phyloP scores from a whole-genome alignment of 2,113 vertebrate genomes.

The Campylomormyrus numenius region DNA sequence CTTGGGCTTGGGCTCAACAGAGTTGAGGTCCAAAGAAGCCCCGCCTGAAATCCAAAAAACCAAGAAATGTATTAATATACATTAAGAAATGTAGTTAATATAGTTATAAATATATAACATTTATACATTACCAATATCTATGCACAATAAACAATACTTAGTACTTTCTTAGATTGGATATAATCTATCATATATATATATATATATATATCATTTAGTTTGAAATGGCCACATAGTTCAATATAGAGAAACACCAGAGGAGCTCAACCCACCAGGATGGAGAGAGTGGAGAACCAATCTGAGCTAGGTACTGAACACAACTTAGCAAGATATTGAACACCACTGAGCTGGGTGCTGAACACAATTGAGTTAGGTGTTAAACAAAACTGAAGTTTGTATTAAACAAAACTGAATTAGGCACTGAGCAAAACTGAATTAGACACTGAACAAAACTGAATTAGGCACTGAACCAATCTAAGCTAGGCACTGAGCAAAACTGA shows the following conservation, averaged over 20 bases:
- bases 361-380: too few relatives aligned
- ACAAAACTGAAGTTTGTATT: too few relatives aligned
- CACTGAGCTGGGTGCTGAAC: background rate
- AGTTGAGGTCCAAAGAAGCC: conserved; percentile 71
- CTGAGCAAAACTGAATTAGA: background rate
- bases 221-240: background rate
- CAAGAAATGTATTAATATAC: background rate
- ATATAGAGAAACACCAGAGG: background rate
- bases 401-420: background rate
- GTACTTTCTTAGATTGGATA: background rate
- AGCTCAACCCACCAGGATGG: background rate
- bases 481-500: background rate
- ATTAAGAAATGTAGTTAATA: background rate
- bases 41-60: conserved; percentile 55
- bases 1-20: conserved; percentile 66
- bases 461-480: too few relatives aligned
- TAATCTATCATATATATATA: background rate
- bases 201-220: too few relatives aligned
- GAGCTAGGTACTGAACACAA: background rate
- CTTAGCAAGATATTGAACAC: background rate
- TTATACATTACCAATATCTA: background rate
- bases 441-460: background rate
- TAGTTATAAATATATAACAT: background rate
- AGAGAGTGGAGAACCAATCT: background rate
- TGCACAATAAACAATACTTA: background rate